Base-by-base conservation (phyloP, 1,140 invertebrate genomes). In the Hesperophylax magnus region DNA sequence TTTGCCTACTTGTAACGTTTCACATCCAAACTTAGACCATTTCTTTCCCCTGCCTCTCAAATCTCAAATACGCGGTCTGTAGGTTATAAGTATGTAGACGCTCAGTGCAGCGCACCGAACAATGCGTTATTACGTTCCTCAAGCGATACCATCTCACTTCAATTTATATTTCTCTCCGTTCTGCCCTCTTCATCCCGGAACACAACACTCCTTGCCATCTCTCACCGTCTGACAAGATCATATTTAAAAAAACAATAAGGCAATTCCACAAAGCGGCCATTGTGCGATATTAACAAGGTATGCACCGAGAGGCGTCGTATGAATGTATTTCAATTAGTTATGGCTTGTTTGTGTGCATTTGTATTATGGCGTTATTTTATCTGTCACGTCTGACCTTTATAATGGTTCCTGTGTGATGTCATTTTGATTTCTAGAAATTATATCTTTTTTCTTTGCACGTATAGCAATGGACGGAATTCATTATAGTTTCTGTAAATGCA, bases 91-190 rank as follows among this genome's bases (percentile, higher is more conserved):
- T 47, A 11, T 47, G 39, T 47, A 39, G 39, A 72, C 34, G 76
- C 77, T 82, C 69, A 58, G 63, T 53, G 65, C 17, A 61, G 63
- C 65, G 34, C 39, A 20, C n/a, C 77, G 82, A 81, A 83, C 82
- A 83, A 83, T 83, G 63, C 79, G 75, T 83, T 83, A 83, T 83
- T 83, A 83, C 79, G 74, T 61, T 72, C n/a, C 20, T 20, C 17
- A 20, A 52, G 39, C 24, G 82, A 83, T 83, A 83, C 71, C 75
- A 83, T 83, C 82, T 81, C 52, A 78, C 79, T 80, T 69, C 82
- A 69, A 83, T 83, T 83, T 83, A 65, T 79, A 79, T 81, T 76
- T 60, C 65, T 78, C 60, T 79, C 67, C 27, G 52, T 58, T 31
- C 54, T 53, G 18, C 71, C 71, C 17, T 31, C 20, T 56, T 18